Conservation (phyloP, 2,797 vertebrate genomes). For the Dryobates pubescens region DNA sequence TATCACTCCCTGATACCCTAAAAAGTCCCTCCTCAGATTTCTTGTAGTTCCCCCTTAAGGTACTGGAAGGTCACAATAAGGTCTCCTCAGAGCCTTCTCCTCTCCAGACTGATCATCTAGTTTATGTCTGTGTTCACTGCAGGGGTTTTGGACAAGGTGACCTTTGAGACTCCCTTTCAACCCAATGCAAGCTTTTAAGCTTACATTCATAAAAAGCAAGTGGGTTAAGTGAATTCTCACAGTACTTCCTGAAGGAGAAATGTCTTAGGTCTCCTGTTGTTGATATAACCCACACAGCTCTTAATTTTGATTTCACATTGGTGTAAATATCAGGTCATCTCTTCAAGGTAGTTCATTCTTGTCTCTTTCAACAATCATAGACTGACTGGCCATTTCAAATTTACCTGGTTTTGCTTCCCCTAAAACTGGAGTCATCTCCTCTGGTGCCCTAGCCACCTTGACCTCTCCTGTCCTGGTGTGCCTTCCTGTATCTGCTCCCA, state of each 20-base stretch:
- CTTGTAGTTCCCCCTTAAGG: too few species aligned
- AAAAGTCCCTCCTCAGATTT: too few species aligned
- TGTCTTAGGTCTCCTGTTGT: background rate
- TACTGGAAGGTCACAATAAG: too few species aligned
- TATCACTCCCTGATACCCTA: too few species aligned
- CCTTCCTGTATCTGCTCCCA: background rate
- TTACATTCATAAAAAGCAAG: background rate
- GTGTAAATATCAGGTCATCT: background rate
- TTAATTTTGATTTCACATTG: background rate
- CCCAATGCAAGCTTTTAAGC: background rate
- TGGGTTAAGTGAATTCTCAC: background rate
- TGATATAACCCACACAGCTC: background rate
- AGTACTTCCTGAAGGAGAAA: background rate
- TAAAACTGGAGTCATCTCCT: background rate
- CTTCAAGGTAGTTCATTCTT: background rate
- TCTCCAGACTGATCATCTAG: too few species aligned
- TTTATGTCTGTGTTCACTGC: too few species aligned
- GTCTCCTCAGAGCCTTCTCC: too few species aligned
- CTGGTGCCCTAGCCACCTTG: background rate
- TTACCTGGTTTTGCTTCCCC: background rate
- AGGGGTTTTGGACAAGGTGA: too few species aligned
- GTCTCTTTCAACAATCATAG: background rate
- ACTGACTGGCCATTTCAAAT: background rate
- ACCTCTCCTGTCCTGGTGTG: background rate
- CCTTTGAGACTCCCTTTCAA: too few species aligned